phyloP scores from a whole-genome alignment of 2,113 vertebrate species.

The Syrmaticus mikado region DNA sequence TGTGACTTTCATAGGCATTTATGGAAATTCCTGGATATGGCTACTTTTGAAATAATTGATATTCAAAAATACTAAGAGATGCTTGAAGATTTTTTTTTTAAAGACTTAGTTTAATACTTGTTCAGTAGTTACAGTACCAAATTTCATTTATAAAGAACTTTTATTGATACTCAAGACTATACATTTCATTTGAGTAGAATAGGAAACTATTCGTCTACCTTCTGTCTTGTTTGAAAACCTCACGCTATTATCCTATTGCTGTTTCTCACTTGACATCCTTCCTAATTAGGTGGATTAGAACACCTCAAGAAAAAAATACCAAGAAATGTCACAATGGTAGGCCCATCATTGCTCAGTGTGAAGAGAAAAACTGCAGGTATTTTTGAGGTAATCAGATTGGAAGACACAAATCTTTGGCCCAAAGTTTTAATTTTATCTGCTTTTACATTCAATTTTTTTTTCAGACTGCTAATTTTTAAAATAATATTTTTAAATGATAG shows the following conservation, averaged over 20 bases:
- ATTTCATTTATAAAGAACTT: conserved; percentile 17
- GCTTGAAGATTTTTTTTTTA: background rate
- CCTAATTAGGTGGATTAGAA: background rate
- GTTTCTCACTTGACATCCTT: background rate
- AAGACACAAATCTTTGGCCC: background rate
- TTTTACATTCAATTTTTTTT: background rate
- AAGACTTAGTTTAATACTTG: background rate
- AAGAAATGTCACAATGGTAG: background rate
- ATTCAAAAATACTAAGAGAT: background rate
- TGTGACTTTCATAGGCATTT: background rate
- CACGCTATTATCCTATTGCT: background rate
- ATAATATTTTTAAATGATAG: background rate
- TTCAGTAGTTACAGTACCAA: background rate
- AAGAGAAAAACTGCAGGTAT: background rate
- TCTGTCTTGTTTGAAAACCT: background rate
- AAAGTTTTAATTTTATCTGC: background rate
- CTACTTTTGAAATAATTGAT: background rate
- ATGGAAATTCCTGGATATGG: background rate
- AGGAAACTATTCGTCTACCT: background rate
- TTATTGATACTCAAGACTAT: background rate
- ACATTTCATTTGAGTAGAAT: background rate
- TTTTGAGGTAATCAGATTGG: background rate
- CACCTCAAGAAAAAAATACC: background rate
- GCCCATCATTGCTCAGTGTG: background rate
- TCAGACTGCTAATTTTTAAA: background rate